Percentiles rank a stretch among this genome's conserved stretches.
phyloP scores from a whole-genome alignment of 2,797 vertebrate species.

The Phrynocephalus vlangalii region DNA sequence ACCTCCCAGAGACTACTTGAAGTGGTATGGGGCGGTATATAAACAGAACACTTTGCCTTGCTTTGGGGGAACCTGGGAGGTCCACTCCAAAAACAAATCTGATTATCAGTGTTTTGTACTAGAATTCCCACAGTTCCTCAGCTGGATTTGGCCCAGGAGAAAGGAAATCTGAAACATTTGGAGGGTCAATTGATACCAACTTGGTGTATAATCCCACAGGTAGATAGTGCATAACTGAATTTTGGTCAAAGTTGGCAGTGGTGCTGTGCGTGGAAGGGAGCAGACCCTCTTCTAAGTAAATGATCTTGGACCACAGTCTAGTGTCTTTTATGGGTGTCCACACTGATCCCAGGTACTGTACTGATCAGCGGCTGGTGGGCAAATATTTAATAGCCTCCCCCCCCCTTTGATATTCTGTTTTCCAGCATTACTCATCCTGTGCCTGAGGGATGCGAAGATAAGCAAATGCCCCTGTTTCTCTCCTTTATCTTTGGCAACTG shows the following conservation, averaged over 20 bases:
- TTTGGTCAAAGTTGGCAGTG: no score
- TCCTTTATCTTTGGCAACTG: constrained; percentile 9
- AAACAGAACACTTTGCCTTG: no score
- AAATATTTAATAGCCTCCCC: neutral
- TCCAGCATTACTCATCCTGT: no score
- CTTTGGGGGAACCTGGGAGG: no score
- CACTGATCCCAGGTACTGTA: neutral
- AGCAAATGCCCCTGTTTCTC: neutral
- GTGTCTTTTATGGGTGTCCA: neutral
- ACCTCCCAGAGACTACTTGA: no score
- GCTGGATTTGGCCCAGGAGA: neutral
- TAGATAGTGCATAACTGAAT: neutral
- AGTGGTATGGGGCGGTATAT: no score
- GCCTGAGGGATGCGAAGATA: neutral
- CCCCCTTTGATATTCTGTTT: neutral
- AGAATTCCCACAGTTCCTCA: neutral
- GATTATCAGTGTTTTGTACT: neutral
- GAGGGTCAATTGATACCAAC: neutral
- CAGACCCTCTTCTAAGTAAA: neutral
- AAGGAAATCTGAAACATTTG: neutral
- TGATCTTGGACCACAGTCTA: neutral
- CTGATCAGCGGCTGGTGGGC: neutral
- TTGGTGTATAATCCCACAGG: no score
- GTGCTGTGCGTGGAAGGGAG: neutral
- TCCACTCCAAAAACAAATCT: no score